These are phyloP conservation scores for Cynoglossus semilaevis DNA, from an alignment of 2,113 vertebrate genomes.

Conservation along the genomic window DNA sequence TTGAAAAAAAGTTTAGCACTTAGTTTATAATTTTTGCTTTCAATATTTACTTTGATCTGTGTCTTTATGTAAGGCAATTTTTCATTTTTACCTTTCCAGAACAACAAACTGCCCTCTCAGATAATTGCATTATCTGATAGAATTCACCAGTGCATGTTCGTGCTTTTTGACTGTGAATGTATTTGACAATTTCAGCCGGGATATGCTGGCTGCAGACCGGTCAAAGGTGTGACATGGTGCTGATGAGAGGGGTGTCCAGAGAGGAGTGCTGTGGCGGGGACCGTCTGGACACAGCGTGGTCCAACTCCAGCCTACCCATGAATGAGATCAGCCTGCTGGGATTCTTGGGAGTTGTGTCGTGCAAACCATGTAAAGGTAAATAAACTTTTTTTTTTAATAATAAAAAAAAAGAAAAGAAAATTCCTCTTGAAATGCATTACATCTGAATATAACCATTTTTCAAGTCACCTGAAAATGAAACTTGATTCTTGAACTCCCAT, in stretches of 20 bases:
- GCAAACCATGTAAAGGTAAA: constrained; percentile 95
- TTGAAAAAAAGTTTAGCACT: not conserved
- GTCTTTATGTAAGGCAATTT: too few relatives aligned
- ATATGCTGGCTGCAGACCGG: constrained; percentile 95
- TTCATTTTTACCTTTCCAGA: too few relatives aligned
- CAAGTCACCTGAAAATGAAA: too few relatives aligned
- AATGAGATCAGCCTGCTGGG: constrained; percentile 93
- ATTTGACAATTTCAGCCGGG: constrained; percentile 77
- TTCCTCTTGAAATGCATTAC: not conserved
- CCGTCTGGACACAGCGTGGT: constrained; percentile 90
- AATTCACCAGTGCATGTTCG: too few relatives aligned
- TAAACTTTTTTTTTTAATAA: constrained; percentile 38
- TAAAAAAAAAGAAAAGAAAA: too few relatives aligned
- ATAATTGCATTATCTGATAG: too few relatives aligned
- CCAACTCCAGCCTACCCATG: constrained; percentile 87
- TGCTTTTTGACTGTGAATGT: not conserved
- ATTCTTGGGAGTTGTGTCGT: constrained; percentile 89
- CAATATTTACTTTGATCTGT: not conserved
- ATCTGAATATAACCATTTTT: not conserved
- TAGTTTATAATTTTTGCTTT: not conserved
- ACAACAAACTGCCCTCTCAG: too few relatives aligned
- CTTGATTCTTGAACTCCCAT: too few relatives aligned
- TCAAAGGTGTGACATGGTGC: constrained; percentile 89
- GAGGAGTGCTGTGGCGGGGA: constrained; percentile 89
- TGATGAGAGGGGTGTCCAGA: constrained; percentile 84